Percentiles rank a stretch among this genome's conserved stretches.
phyloP scores from a whole-genome alignment of 2,888 invertebrate species.

The Apeira syringaria region DNA sequence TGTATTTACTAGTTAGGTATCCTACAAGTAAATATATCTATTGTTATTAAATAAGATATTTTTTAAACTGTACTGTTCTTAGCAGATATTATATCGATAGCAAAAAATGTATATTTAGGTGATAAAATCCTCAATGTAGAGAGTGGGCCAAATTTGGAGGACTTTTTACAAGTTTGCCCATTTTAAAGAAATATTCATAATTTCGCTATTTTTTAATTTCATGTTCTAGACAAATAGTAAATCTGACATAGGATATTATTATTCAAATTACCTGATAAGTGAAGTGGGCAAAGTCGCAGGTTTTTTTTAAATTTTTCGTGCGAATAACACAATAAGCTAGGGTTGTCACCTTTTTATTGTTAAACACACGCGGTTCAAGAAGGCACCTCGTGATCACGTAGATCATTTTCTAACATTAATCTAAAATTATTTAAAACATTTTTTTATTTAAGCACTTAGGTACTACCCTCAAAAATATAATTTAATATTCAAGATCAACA shows the following conservation, averaged over 20 bases:
- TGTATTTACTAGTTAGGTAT: no score
- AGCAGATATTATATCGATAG: no score
- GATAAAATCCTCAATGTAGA: background rate
- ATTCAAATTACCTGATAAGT: background rate
- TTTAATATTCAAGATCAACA: background rate
- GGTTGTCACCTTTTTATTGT: slow-evolving; percentile 1
- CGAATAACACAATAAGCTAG: background rate
- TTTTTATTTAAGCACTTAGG: background rate
- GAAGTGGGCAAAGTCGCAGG: background rate
- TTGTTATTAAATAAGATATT: no score
- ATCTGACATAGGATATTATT: background rate
- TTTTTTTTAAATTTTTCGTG: background rate
- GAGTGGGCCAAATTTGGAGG: background rate
- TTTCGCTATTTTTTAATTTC: background rate
- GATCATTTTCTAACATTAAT: no score
- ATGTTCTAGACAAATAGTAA: background rate
- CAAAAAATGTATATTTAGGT: no score
- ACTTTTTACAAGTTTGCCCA: background rate
- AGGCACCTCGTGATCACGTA: no score
- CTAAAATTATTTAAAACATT: background rate
- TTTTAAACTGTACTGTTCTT: no score
- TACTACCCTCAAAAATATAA: background rate
- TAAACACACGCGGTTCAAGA: background rate
- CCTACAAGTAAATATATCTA: no score
- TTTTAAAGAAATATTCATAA: background rate